These are phyloP conservation scores for Sinella curviseta DNA, from an alignment of 1,140 invertebrate genomes.

Conservation along the genomic window DNA sequence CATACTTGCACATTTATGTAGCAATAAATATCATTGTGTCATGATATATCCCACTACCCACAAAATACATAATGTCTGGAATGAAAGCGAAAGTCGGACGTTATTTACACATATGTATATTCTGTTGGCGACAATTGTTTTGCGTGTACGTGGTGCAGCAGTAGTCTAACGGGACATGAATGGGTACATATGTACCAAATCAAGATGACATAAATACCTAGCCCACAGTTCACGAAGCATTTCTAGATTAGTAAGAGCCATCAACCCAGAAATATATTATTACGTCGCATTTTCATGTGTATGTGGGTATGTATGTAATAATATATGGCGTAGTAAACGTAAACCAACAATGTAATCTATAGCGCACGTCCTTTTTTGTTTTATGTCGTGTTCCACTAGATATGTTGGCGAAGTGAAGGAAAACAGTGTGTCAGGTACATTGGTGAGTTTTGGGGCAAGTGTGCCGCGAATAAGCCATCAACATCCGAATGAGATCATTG, in stretches of 20 bases:
- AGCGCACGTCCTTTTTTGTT: not conserved
- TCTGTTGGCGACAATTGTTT: not conserved
- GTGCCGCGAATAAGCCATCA: constrained; percentile 55
- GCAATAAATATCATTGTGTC: no score
- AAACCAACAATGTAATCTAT: no score
- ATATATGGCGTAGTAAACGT: no score
- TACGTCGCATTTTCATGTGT: not conserved
- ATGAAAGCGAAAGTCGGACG: no score
- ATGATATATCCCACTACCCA: no score
- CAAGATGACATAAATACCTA: constrained; percentile 18
- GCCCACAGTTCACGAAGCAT: not conserved
- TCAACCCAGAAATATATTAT: not conserved
- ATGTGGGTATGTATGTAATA: no score
- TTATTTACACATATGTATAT: no score
- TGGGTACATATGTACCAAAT: no score
- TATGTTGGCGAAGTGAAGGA: constrained; percentile 75
- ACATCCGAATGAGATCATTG: constrained; percentile 52
- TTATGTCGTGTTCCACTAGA: constrained; percentile 55
- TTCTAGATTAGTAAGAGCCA: not conserved
- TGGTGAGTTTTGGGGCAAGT: constrained; percentile 71
- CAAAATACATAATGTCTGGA: no score
- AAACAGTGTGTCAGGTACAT: constrained; percentile 76
- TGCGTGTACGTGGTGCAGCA: not conserved
- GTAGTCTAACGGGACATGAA: not conserved
- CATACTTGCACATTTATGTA: no score